These are phyloP conservation scores for Megatriorchis doriae DNA, from an alignment of 2,113 vertebrate species.

Conservation along the genomic window DNA sequence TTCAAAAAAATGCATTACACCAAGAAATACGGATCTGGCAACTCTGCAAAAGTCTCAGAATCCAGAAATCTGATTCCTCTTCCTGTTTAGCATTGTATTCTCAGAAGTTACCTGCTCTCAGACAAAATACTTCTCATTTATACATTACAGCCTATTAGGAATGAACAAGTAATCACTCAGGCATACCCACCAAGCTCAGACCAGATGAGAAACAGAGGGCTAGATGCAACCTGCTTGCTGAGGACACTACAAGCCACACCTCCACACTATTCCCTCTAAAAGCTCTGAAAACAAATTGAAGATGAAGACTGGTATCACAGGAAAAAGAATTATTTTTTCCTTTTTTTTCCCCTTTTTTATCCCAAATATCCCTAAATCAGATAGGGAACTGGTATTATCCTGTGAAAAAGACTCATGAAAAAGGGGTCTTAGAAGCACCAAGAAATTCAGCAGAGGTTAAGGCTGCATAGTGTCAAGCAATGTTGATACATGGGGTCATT, in stretches of 20 bases:
- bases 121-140: neutral
- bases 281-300: neutral
- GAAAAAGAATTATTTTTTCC: neutral
- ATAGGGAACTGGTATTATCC: fast-evolving
- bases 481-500: neutral
- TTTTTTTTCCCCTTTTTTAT: too few species aligned
- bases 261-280: neutral
- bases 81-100: neutral
- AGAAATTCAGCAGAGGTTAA: neutral
- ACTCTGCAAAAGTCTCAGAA: neutral
- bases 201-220: neutral
- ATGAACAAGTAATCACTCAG: neutral
- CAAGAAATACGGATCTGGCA: neutral
- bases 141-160: neutral
- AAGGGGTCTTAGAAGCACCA: neutral
- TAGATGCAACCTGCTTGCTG: neutral
- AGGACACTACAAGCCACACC: neutral
- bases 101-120: neutral
- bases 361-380: neutral
- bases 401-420: neutral
- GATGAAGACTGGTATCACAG: neutral
- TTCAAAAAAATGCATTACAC: neutral
- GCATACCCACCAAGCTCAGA: neutral
- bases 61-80: neutral
- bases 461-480: neutral